Evolutionary conservation across 2,113 vertebrate species (phyloP).

Genomic region (Mugil cephalus): DNA sequence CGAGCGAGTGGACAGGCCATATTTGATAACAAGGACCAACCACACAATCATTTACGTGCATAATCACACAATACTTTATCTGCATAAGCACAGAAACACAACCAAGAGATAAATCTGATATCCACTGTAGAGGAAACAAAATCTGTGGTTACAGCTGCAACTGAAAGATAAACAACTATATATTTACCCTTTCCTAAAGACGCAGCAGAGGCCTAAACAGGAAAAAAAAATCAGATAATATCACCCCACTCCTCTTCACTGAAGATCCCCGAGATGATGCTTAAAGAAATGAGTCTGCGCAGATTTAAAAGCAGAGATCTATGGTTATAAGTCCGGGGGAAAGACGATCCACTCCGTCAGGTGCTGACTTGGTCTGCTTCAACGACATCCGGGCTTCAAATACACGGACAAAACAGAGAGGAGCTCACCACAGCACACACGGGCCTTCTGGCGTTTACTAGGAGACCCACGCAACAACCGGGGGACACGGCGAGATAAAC

Average conservation of each 20-base stretch:
- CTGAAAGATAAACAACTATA: neutral
- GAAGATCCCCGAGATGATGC: conserved; percentile 10
- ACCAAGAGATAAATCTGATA: neutral
- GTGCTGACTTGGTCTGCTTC: conserved; percentile 2
- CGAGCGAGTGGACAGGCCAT: neutral
- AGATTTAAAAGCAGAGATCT: conserved; percentile 5
- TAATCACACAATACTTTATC: neutral
- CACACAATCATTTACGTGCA: neutral
- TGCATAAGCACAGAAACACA: neutral
- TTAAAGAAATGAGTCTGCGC: neutral
- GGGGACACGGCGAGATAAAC: neutral
- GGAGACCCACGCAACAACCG: conserved; percentile 4
- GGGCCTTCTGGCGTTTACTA: conserved; percentile 61
- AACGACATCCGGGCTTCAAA: conserved; percentile 9
- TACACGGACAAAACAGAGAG: conserved; percentile 37
- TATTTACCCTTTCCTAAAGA: conserved; percentile 10
- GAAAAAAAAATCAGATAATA: conserved; percentile 3
- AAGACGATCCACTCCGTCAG: conserved; percentile 24
- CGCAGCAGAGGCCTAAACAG: conserved; percentile 2
- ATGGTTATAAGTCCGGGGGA: conserved; percentile 8
- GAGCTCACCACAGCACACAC: conserved; percentile 24
- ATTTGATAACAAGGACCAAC: neutral
- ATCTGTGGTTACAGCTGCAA: neutral
- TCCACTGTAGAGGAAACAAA: too few relatives aligned
- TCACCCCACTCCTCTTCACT: conserved; percentile 1